These are phyloP conservation scores for Orthosia gracilis DNA, from an alignment of 2,888 invertebrate genomes.

Conservation along the genomic window DNA sequence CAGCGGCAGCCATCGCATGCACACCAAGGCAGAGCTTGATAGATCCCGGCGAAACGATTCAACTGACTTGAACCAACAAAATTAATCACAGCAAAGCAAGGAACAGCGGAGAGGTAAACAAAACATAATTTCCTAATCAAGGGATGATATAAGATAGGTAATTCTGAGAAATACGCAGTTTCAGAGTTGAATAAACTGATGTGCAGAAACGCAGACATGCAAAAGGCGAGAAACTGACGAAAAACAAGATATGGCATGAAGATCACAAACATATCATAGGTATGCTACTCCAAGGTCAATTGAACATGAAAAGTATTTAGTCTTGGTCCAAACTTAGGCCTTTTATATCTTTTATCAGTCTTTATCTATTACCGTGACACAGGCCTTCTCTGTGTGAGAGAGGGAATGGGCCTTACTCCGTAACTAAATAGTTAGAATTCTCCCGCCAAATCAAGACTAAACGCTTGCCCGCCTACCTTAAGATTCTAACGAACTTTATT, in stretches of 20 bases:
- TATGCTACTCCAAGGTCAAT: not conserved
- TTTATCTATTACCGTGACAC: too few relatives aligned
- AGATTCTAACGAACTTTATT: constrained; percentile 48
- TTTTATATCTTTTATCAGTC: too few relatives aligned
- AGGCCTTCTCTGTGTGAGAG: too few relatives aligned
- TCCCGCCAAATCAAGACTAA: constrained; percentile 44
- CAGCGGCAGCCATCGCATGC: too few relatives aligned
- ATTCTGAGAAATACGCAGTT: not conserved
- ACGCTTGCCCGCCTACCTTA: constrained; percentile 38
- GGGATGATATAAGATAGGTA: not conserved
- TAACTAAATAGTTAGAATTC: constrained; percentile 1
- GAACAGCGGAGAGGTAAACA: too few relatives aligned
- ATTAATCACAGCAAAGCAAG: too few relatives aligned
- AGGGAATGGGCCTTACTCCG: too few relatives aligned
- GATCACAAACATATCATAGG: not conserved
- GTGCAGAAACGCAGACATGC: not conserved
- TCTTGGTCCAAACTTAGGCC: not conserved
- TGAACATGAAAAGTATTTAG: not conserved
- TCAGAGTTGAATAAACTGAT: not conserved
- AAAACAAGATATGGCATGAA: not conserved
- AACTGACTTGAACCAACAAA: too few relatives aligned
- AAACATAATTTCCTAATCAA: not conserved
- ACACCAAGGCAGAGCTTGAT: too few relatives aligned
- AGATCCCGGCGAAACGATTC: too few relatives aligned
- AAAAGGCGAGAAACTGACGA: not conserved